Conservation (phyloP, 2,113 vertebrate species). For the Acanthochromis polyacanthus region DNA sequence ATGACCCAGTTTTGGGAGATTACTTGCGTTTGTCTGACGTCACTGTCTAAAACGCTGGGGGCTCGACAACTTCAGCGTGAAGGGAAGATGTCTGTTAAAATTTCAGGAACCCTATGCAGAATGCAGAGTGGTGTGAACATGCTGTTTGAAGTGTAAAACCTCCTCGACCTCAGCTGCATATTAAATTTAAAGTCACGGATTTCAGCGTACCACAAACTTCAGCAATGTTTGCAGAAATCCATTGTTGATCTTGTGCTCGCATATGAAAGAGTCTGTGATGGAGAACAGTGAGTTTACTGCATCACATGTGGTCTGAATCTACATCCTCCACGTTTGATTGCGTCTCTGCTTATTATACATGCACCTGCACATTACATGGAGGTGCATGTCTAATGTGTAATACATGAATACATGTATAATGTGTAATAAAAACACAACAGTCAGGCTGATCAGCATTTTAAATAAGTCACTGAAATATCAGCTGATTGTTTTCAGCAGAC, state of each 20-base stretch:
- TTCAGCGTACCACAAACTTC: slow-evolving; percentile 6
- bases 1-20: slow-evolving; percentile 79
- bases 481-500: background rate
- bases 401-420: background rate
- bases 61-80: slow-evolving; percentile 53
- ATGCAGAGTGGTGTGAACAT: slow-evolving; percentile 28
- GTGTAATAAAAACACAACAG: background rate
- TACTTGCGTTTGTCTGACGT: slow-evolving; percentile 72
- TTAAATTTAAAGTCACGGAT: slow-evolving; percentile 25
- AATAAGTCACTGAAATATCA: slow-evolving; percentile 5
- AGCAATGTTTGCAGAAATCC: slow-evolving; percentile 1
- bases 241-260: background rate
- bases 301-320: background rate
- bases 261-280: background rate
- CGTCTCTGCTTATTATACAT: background rate
- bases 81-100: slow-evolving; percentile 31
- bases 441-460: background rate
- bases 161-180: slow-evolving; percentile 24
- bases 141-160: slow-evolving; percentile 50
- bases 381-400: background rate
- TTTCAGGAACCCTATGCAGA: slow-evolving; percentile 34
- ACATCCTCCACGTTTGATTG: background rate
- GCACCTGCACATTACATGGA: background rate
- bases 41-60: slow-evolving; percentile 54
- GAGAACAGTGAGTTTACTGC: background rate